Evolutionary conservation across 2,888 invertebrate genomes (phyloP), one percentile per base, ranked within the genome.

Genomic region (Petrolisthes manimaculis): DNA sequence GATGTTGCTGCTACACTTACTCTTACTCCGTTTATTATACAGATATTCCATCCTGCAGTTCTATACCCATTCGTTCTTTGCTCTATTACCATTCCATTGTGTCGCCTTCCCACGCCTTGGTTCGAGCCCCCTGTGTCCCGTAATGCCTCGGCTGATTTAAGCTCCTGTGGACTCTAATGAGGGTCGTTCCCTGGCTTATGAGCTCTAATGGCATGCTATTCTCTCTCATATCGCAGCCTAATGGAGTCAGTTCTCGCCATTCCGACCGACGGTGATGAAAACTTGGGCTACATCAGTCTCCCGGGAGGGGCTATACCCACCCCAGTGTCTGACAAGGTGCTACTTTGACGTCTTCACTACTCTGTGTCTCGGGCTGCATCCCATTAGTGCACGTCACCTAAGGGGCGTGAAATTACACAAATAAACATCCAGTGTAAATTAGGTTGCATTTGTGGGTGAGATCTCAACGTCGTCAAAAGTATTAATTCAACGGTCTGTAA

Each of bases 181-280:
- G 56, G 24, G 80, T 61, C 80, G 80, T 81, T 81, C 80, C 61
- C 56, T 61, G 61, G 8, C 80, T 81, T 61, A 56, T 81, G 80
- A 81, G 56, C 24, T 61, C 56, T 81, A 81, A 81, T 81, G 80
- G 80, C 8, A n/a, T 8, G 80, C 61, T 24, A 81, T 81, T 81
- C 80, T 81, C 56, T 61, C 53, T 81, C 80, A 24, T 81, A 79
- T 79, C 53, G 54, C 61, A 54, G 37, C 55, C 53, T 79, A 81
- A 81, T 81, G 80, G 80, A 24, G 14, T 61, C 61, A 51, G 61
- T 81, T 56, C 80, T 81, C 77, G 77, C 77, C 77, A 71, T n/a
- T 71, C 14, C 53, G 61, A 51, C 14, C 80, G 24, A 12, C 80
- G 12, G 9, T 56, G 61, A 81, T 56, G 80, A 81, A 61, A 81